These are phyloP conservation scores for Metalampra italica DNA, from an alignment of 2,888 invertebrate species.

Conservation along the genomic window DNA sequence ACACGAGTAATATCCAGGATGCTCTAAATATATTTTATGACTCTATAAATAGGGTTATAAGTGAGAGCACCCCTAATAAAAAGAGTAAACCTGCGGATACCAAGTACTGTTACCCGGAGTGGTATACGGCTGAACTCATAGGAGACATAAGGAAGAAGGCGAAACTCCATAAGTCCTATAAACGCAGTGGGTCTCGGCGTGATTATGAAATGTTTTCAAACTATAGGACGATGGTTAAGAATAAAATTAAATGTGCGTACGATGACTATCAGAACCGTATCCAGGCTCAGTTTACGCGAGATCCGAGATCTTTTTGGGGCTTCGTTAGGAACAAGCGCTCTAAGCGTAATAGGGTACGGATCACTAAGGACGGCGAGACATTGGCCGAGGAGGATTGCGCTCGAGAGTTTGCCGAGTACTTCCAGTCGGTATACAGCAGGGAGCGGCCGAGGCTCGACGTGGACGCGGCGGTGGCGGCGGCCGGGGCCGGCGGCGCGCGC, in stretches of 20 bases:
- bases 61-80: constrained; percentile 14
- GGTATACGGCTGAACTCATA: constrained; percentile 18
- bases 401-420: constrained; percentile 11
- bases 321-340: constrained; percentile 8
- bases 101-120: constrained; percentile 15
- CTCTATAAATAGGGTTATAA: constrained; percentile 6
- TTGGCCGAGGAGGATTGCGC: constrained; percentile 9
- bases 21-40: constrained; percentile 11
- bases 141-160: constrained; percentile 11
- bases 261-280: constrained; percentile 3
- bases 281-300: constrained; percentile 7
- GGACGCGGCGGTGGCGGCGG: background rate
- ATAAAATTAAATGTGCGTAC: constrained; percentile 5
- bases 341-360: background rate
- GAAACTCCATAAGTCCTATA: constrained; percentile 12
- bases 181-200: constrained; percentile 1
- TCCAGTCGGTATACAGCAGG: constrained; percentile 8
- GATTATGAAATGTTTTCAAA: constrained; percentile 9
- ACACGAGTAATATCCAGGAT: constrained; percentile 1
- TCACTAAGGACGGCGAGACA: constrained; percentile 7
- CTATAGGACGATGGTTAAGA: constrained; percentile 7
- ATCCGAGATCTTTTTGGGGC: constrained; percentile 15
- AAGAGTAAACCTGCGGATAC: background rate
- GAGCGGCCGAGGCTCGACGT: constrained; percentile 3
- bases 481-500: background rate